Evolutionary conservation across 2,113 vertebrate genomes (phyloP), one percentile per base, ranked within the genome.

Genomic region (Phyllopteryx taeniolatus): DNA sequence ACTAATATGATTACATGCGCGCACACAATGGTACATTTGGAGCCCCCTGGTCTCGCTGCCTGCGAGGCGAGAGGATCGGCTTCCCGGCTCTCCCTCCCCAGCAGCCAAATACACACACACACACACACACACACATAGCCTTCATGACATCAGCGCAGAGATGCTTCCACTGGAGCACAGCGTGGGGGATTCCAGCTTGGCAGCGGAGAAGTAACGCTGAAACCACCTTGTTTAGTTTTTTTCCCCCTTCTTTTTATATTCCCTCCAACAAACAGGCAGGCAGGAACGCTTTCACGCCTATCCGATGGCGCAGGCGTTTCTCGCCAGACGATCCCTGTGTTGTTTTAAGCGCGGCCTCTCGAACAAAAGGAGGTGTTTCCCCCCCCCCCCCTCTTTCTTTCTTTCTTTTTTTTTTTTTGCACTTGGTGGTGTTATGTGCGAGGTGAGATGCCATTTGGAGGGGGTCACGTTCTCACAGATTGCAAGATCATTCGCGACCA

Each of bases 141-240:
- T 82, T 79, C 65, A 81, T 85, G 80, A 87, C 87, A 83, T 86
- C 86, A 86, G 68, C 54, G 22, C 69, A 62, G 76, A 86, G 67
- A 66, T 60, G 85, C 76, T 71, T 87, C 61, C 8, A 47, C 86
- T 87, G 85, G 88, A 91, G 57, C 70, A 53, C 63, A 72, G 76
- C 75, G 81, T 64, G 77, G 84, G 86, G 85, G 84, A 87, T 86
- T 91, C 86, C 84, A 85, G 46, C 70, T 76, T 81, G 71, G 73
- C 76, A 82, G 42, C 57, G 20, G 70, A 78, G 54, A 68, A 74
- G 72, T 66, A 79, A 76, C 72, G 60, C 75, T 19, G 53, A 66
- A 69, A 71, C 27, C 56, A 39, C 56, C 71, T 66, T 72, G 61
- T 64, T 83, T 27, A 27, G 27, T 27, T 27, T 27, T 27, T 71